phyloP scores from a whole-genome alignment of 2,888 invertebrate species.

The Eilema griseolum region DNA sequence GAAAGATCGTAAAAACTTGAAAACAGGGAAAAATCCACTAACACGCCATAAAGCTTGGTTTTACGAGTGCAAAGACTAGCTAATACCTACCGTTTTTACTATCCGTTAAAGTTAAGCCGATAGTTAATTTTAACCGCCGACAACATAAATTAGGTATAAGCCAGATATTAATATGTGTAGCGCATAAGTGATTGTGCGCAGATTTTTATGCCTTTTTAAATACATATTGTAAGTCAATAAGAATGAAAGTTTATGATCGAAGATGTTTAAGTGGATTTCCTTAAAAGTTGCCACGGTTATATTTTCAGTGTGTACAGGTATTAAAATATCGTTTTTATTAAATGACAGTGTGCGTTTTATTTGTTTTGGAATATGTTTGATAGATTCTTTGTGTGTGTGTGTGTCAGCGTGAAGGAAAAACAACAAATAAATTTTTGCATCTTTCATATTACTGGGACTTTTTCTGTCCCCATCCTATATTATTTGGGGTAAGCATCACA shows the following conservation, averaged over 20 bases:
- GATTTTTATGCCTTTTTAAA: constrained; percentile 35
- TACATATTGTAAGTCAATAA: constrained; percentile 7
- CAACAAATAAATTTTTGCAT: neutral
- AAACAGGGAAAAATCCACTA: constrained; percentile 40
- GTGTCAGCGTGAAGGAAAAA: neutral
- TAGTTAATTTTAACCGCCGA: constrained; percentile 49
- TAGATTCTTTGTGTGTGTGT: no score
- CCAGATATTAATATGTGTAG: constrained; percentile 40
- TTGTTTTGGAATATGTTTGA: neutral
- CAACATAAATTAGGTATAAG: constrained; percentile 49
- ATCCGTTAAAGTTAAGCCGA: constrained; percentile 45
- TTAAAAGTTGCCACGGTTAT: neutral
- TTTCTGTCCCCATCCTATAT: neutral
- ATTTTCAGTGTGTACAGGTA: no score
- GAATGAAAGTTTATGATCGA: neutral
- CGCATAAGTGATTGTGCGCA: constrained; percentile 27
- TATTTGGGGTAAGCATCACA: constrained; percentile 1
- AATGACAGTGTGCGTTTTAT: neutral
- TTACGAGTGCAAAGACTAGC: constrained; percentile 50
- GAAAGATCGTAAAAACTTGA: constrained; percentile 33
- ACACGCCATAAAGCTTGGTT: constrained; percentile 41
- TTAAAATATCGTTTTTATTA: neutral
- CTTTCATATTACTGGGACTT: neutral
- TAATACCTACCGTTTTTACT: constrained; percentile 42
- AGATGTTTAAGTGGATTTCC: neutral